Conservation (phyloP, 2,113 vertebrate species). For the Psephotus haematonotus region DNA sequence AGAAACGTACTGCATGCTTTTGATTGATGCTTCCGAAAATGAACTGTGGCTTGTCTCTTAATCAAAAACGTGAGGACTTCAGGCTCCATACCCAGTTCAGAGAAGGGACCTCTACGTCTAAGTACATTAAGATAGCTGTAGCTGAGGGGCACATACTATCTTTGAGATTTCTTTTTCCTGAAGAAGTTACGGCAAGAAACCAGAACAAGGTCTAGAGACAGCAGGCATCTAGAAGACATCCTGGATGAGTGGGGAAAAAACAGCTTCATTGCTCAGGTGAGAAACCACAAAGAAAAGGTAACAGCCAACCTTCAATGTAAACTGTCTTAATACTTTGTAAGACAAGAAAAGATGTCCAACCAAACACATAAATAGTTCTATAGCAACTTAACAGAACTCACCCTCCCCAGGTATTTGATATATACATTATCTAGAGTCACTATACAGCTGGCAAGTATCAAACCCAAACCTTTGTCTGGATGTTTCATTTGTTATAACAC, state of each 20-base stretch:
- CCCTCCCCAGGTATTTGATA: not conserved
- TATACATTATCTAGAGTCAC: not conserved
- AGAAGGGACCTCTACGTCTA: not conserved
- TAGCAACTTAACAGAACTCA: not conserved
- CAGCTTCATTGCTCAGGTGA: not conserved
- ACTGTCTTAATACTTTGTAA: not conserved
- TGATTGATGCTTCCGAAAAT: not conserved
- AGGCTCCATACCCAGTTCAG: not conserved
- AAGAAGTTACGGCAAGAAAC: not conserved
- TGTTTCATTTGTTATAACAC: not conserved
- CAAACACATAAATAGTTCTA: not conserved
- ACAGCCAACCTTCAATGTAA: not conserved
- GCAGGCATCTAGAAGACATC: not conserved
- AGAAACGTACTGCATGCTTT: not conserved
- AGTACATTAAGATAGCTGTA: not conserved
- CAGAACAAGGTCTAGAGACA: not conserved
- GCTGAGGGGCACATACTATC: not conserved
- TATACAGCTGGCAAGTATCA: not conserved
- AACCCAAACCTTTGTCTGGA: not conserved
- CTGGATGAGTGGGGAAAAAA: not conserved
- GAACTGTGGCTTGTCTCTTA: not conserved
- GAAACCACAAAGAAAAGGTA: not conserved
- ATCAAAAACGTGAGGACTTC: not conserved
- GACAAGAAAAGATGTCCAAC: not conserved
- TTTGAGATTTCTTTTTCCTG: not conserved